Evolutionary conservation across 2,797 vertebrate species (phyloP).

Genomic region (Rhynchotus rufescens): DNA sequence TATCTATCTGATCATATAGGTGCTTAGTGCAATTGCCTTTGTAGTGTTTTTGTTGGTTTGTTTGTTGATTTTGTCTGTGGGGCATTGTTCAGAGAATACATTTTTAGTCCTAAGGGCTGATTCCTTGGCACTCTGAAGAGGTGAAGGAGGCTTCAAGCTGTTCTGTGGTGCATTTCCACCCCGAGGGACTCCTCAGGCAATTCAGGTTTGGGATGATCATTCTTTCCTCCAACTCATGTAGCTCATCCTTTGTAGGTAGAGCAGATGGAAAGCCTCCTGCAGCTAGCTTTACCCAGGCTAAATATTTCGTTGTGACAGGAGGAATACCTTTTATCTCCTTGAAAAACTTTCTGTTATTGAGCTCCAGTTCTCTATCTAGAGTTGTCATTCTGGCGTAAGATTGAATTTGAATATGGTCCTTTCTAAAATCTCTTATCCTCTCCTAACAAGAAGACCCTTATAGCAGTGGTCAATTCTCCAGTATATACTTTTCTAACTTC

Average conservation of each 20-base stretch:
- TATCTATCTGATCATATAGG: background rate
- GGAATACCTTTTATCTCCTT: background rate
- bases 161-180: background rate
- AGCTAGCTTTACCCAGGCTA: background rate
- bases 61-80: background rate
- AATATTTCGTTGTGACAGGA: background rate
- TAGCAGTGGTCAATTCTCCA: background rate
- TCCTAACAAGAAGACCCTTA: background rate
- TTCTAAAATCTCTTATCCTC: background rate
- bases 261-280: background rate
- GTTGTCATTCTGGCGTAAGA: background rate
- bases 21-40: background rate
- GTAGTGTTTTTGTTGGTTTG: no score
- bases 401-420: background rate
- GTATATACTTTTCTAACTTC: slow-evolving; percentile 1
- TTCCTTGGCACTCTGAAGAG: background rate
- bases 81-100: background rate
- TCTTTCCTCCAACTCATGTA: background rate
- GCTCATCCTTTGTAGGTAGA: background rate
- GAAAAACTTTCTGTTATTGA: background rate
- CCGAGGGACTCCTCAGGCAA: background rate
- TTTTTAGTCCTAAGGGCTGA: background rate
- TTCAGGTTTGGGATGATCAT: background rate
- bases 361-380: background rate
- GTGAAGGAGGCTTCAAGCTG: background rate